Conservation (phyloP, 2,797 vertebrate genomes). For the Tapera naevia region DNA sequence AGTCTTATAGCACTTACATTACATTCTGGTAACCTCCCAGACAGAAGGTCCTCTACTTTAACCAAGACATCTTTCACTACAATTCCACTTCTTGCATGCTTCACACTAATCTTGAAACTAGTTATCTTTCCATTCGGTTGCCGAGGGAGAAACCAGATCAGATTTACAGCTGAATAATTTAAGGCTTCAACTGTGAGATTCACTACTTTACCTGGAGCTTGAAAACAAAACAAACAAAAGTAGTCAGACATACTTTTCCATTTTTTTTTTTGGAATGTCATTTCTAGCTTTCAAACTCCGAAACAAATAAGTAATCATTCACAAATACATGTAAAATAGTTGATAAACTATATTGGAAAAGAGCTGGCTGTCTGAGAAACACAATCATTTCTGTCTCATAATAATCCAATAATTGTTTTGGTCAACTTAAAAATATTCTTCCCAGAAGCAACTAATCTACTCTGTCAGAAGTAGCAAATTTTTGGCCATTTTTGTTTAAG, state of each 20-base stretch:
- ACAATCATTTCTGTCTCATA: no score
- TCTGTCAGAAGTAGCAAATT: not conserved
- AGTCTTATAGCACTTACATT: conserved; percentile 80
- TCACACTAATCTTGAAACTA: conserved; percentile 93
- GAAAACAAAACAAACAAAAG: conserved; percentile 50
- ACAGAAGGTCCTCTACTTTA: conserved; percentile 91
- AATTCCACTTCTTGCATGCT: conserved; percentile 86
- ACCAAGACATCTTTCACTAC: conserved; percentile 86
- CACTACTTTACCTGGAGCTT: conserved; percentile 94
- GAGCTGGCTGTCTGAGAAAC: no score
- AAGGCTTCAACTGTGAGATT: conserved; percentile 90
- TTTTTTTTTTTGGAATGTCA: not conserved
- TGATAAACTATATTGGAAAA: no score
- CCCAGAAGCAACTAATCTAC: not conserved
- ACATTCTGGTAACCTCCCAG: conserved; percentile 89
- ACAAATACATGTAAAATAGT: not conserved
- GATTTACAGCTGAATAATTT: conserved; percentile 88
- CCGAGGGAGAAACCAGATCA: conserved; percentile 92
- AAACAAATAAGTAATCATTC: not conserved
- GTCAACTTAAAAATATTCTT: not conserved
- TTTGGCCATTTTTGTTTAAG: not conserved
- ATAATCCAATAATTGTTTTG: not conserved
- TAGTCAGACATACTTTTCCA: not conserved
- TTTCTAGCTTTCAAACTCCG: not conserved
- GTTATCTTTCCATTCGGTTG: conserved; percentile 97